Evolutionary conservation across 2,888 invertebrate species (phyloP), one percentile per base, ranked within the genome.

Genomic region (Andrena hattorfiana): DNA sequence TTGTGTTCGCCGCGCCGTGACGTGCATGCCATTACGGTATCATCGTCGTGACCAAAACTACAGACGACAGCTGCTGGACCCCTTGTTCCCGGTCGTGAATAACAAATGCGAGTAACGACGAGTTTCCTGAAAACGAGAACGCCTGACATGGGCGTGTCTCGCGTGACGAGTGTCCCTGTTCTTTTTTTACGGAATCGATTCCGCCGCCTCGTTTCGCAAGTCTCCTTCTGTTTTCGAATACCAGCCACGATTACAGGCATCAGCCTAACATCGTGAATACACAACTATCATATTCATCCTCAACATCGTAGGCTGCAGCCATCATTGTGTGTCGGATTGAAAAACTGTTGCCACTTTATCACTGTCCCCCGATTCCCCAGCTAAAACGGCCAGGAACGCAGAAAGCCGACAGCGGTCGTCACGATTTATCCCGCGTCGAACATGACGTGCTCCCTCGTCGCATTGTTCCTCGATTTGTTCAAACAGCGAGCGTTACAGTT

Each of bases 81-180:
- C 76, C 69, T 56, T 64, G 69, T 68, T 82, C 64, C 62, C 13
- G 23, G 49, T 87, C 89, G 77, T 89, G 87, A 88, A 88, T 88
- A 86, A 85, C 75, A 87, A 88, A 79, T 68, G 70, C 82, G 69
- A 80, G 81, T 81, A 77, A 49, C 72, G 68, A 70, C 78, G 83
- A 56, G 56, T 84, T 87, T 88, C 75, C 83, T 76, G 84, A 84
- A 86, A 84, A 85, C 63, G 77, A 80, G 84, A 85, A 83, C 75
- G 74, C n/a, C 60, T 20, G 80, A 59, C 74, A 79, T 80, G 72
- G 80, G 84, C 81, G 81, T 85, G 88, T 85, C 83, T 77, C 77
- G 85, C 84, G 69, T 85, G 85, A 84, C 81, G 80, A 85, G 72
- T 84, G 63, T 68, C 85, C 62, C 42, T 72, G 42, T 42, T 16